These are phyloP conservation scores for Chirona hameri DNA, from an alignment of 2,888 invertebrate species.

Conservation along the genomic window DNA sequence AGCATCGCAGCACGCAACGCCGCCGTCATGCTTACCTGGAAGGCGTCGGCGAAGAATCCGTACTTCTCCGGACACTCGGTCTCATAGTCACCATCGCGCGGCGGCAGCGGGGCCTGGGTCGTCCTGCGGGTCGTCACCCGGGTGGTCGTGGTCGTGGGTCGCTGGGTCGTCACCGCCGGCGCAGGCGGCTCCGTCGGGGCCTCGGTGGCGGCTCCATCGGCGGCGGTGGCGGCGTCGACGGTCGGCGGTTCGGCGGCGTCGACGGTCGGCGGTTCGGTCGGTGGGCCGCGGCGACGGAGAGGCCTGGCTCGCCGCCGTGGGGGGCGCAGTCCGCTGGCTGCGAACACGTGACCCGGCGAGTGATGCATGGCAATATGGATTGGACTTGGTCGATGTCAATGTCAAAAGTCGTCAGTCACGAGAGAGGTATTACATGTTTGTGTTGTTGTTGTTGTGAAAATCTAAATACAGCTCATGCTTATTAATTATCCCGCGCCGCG, in stretches of 20 bases:
- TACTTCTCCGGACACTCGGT: conserved; percentile 70
- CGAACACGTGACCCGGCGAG: neutral
- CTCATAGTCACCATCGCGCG: conserved; percentile 34
- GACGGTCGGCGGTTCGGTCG: neutral
- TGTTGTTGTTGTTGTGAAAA: no score
- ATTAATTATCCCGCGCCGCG: no score
- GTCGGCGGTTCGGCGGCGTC: neutral
- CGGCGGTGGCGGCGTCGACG: neutral
- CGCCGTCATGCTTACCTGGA: conserved; percentile 52
- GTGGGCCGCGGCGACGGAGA: neutral
- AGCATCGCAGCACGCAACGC: neutral
- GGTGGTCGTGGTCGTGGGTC: neutral
- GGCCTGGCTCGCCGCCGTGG: neutral
- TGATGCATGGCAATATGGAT: no score
- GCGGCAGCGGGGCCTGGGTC: neutral
- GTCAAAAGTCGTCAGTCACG: no score
- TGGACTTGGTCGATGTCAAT: no score
- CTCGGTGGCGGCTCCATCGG: neutral
- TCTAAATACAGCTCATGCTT: no score
- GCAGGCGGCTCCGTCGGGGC: neutral
- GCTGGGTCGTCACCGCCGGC: neutral
- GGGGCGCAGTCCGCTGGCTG: conserved; percentile 2
- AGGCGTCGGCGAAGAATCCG: conserved; percentile 78
- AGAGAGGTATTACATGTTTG: no score
- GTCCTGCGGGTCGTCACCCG: neutral